Evolutionary conservation across 2,888 invertebrate species (phyloP).

Genomic region (Campoplex capitator): DNA sequence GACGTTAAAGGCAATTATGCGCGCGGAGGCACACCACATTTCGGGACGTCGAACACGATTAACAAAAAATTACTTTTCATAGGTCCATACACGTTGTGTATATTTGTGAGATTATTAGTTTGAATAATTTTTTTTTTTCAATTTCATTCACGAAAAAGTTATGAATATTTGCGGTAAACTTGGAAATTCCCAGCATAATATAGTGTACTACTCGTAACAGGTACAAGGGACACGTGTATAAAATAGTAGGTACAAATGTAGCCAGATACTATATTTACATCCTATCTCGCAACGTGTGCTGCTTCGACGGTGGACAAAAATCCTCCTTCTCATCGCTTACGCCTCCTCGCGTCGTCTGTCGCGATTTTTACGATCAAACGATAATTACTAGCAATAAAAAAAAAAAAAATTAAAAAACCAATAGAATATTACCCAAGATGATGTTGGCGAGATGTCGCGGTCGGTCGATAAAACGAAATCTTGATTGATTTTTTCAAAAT

Average conservation of each 20-base stretch:
- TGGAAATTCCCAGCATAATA: neutral
- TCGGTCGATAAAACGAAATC: too few relatives aligned
- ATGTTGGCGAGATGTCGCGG: too few relatives aligned
- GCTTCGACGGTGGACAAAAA: too few relatives aligned
- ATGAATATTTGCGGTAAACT: neutral
- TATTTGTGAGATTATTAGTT: neutral
- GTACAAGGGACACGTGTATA: neutral
- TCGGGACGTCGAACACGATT: slow-evolving; percentile 36
- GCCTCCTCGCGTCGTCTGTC: neutral
- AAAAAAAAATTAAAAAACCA: too few relatives aligned
- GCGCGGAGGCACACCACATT: slow-evolving; percentile 46
- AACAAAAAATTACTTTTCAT: neutral
- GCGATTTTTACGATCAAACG: neutral
- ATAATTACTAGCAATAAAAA: too few relatives aligned
- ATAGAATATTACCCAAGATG: too few relatives aligned
- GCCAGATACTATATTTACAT: neutral
- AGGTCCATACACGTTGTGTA: too few relatives aligned
- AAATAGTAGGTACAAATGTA: neutral
- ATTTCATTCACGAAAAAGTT: neutral
- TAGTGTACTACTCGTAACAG: neutral
- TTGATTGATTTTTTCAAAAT: too few relatives aligned
- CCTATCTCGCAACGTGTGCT: neutral
- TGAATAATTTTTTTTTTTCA: neutral
- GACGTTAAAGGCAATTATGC: neutral
- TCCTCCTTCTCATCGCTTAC: neutral